These are phyloP conservation scores for Listrodromus nycthemerus DNA, from an alignment of 2,888 invertebrate species.

Conservation along the genomic window DNA sequence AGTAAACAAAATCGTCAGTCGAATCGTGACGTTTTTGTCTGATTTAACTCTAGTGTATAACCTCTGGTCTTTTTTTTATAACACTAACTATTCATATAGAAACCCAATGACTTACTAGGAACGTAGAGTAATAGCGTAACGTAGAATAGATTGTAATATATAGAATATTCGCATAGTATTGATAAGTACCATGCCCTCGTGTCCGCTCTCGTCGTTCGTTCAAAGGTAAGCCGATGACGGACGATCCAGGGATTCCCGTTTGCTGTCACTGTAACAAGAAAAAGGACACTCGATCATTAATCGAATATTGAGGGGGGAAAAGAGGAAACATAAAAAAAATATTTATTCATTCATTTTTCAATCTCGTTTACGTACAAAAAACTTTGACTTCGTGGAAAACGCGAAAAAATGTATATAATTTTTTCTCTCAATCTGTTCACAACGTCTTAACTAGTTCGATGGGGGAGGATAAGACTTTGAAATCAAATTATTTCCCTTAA, in stretches of 20 bases:
- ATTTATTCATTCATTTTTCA: neutral
- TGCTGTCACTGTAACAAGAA: constrained; percentile 51
- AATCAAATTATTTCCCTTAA: neutral
- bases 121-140: constrained; percentile 21
- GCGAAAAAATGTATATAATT: neutral
- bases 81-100: neutral
- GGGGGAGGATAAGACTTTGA: neutral
- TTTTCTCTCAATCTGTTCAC: neutral
- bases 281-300: constrained; percentile 17
- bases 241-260: constrained; percentile 17
- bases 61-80: constrained; percentile 5
- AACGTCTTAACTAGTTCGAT: neutral
- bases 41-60: constrained; percentile 2
- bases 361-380: neutral
- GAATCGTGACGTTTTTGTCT: neutral
- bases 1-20: neutral
- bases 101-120: neutral
- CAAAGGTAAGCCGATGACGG: constrained; percentile 22
- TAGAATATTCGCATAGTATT: neutral
- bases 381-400: neutral
- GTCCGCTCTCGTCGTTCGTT: constrained; percentile 15
- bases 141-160: constrained; percentile 19
- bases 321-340: neutral
- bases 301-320: neutral
- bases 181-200: constrained; percentile 47